Conservation (phyloP, 92 coral and sea anemone genomes). For the Paragorgia papillata region DNA sequence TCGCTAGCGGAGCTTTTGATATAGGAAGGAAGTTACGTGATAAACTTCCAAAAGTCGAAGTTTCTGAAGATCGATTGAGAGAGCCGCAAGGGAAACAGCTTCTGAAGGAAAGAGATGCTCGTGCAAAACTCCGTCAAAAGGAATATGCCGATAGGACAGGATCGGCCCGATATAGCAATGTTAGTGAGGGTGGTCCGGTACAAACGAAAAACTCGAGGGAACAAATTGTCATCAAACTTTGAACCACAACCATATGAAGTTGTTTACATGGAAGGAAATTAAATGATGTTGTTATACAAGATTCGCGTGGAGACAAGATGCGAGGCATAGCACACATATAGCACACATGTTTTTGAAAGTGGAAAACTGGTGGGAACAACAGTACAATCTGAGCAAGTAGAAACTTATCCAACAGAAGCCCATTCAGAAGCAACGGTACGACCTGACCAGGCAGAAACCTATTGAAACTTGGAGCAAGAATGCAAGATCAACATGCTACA, state of each 20-base stretch:
- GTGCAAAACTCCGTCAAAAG: constrained; percentile 36
- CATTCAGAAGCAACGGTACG: no score
- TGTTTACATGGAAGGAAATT: no score
- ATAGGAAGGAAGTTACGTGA: constrained; percentile 47
- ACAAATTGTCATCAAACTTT: background rate
- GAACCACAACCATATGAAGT: constrained; percentile 33
- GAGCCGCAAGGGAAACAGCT: constrained; percentile 38
- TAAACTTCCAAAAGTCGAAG: constrained; percentile 34
- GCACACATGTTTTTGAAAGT: no score
- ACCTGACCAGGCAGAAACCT: no score
- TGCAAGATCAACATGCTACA: no score
- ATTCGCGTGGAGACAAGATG: constrained; percentile 56
- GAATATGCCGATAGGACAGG: constrained; percentile 45
- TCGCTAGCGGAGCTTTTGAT: constrained; percentile 39
- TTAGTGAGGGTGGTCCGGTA: constrained; percentile 39
- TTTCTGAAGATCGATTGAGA: background rate
- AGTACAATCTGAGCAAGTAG: no score
- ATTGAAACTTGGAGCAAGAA: no score
- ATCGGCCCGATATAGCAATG: constrained; percentile 21
- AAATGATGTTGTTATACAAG: constrained; percentile 24
- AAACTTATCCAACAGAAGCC: no score
- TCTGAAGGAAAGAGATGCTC: constrained; percentile 39
- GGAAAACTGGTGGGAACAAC: no score
- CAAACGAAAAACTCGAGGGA: constrained; percentile 12
- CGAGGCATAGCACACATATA: constrained; percentile 1